Percentiles rank a stretch among this genome's conserved stretches.
phyloP scores from a whole-genome alignment of 2,888 invertebrate species.

The Oegoconia quadripuncta region DNA sequence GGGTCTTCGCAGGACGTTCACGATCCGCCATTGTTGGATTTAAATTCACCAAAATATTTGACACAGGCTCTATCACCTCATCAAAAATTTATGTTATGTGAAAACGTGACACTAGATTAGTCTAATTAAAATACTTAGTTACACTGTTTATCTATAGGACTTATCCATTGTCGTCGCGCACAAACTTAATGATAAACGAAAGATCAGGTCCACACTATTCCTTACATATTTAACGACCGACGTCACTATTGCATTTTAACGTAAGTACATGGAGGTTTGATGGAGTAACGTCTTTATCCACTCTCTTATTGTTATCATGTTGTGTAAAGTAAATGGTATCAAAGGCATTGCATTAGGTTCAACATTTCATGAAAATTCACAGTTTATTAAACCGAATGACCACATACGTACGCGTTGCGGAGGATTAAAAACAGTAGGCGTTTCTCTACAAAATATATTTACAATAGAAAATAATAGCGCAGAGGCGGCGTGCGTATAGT shows the following conservation, averaged over 20 bases:
- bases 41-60: constrained; percentile 47
- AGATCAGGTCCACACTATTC: too few relatives aligned
- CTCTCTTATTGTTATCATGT: constrained; percentile 1
- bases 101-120: constrained; percentile 33
- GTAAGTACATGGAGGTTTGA: too few relatives aligned
- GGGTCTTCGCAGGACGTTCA: constrained; percentile 80
- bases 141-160: constrained; percentile 37
- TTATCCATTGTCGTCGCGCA: too few relatives aligned
- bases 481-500: constrained; percentile 71
- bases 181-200: too few relatives aligned
- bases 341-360: constrained; percentile 41
- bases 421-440: constrained; percentile 38
- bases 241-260: too few relatives aligned
- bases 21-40: constrained; percentile 77
- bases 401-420: too few relatives aligned
- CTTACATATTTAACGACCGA: too few relatives aligned
- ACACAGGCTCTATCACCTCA: constrained; percentile 42
- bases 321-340: constrained; percentile 49
- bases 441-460: constrained; percentile 62
- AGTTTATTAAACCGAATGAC: constrained; percentile 4
- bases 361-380: constrained; percentile 10
- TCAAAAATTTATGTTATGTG: constrained; percentile 12
- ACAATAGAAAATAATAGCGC: constrained; percentile 64
- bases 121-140: constrained; percentile 21
- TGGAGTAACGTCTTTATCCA: too few relatives aligned